Base-by-base conservation (phyloP, 2,113 vertebrate species). In the Cyanoramphus novaezelandiae region DNA sequence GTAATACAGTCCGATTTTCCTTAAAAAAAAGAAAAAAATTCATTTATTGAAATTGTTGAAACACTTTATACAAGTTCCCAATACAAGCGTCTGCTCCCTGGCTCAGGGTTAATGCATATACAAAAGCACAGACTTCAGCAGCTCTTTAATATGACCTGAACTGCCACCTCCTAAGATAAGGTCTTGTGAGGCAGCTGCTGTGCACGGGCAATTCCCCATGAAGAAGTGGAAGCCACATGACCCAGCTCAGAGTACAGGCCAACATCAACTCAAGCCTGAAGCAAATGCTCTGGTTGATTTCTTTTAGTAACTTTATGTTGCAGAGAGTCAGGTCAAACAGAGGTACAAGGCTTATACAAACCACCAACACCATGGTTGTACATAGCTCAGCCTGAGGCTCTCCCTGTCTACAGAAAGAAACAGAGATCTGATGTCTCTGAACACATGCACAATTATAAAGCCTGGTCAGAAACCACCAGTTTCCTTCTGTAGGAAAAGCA, bases 1-100 rank as follows among this genome's bases (percentile, higher is more conserved):
- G 52, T 64, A 89, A 70, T 41, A 7, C 37, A 89, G 16, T 69
- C 67, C 29, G 4, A n/a, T 86, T 92, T 97, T 95, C 91, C 76
- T 95, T 97, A 97, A 97, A 97, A 96, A 94, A 95, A 95, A 95
- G 96, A 59, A 95, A 39, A 96, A 59, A 59, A 83, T 93, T 70
- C 52, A 94, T 98, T 98, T 98, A 98, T 98, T 98, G 97, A 97
- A 98, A 98, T 97, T 84, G 70, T 95, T 97, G 88, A 95, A 97
- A 97, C 95, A 95, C 82, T 98, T 98, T 97, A 92, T 98, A 98
- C 97, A 98, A 96, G 95, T 95, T 97, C 79, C 93, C 94, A 87
- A 95, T 93, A 95, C 68, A 97, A 95, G 96, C 92, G 25, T 93
- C 92, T 96, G 88, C 64, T 92, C 78, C 87, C 93, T 87, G 92